A percentile compares a stretch with the other conserved stretches of the same genome.
Conservation (phyloP, 2,888 invertebrate species). For the Eristalinus sepulchralis region DNA sequence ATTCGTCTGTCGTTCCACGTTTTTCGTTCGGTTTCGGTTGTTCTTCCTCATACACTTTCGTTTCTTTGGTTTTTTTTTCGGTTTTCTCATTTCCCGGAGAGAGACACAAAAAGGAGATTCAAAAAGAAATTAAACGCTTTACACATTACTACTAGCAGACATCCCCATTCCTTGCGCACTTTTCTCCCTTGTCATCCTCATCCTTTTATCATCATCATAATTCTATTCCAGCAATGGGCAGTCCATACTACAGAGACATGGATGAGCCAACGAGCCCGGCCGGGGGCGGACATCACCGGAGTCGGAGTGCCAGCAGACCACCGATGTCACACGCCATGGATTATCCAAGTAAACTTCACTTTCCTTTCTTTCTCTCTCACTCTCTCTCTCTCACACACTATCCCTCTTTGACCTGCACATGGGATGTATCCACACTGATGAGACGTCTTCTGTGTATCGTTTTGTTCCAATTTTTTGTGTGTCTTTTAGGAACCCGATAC, state of each 20-base stretch:
- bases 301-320: conserved; percentile 90
- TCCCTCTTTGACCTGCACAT: neutral
- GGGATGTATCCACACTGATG: neutral
- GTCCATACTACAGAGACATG: conserved; percentile 88
- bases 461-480: conserved; percentile 8
- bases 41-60: conserved; percentile 44
- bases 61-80: conserved; percentile 72
- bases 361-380: neutral
- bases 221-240: conserved; percentile 82
- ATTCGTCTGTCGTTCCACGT: conserved; percentile 36
- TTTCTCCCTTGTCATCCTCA: conserved; percentile 77
- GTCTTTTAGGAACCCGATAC: conserved; percentile 82
- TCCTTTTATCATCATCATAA: conserved; percentile 82
- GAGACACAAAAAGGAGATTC: conserved; percentile 64
- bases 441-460: neutral
- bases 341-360: conserved; percentile 82
- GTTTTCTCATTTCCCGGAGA: conserved; percentile 72
- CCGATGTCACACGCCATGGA: conserved; percentile 83
- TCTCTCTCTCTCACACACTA: neutral
- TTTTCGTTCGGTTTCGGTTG: conserved; percentile 14
- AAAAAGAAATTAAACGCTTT: conserved; percentile 66
- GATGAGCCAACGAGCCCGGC: conserved; percentile 93
- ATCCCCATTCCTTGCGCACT: conserved; percentile 75
- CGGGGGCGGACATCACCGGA: conserved; percentile 91
- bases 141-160: conserved; percentile 71